Conservation (phyloP, 2,888 invertebrate genomes). For the Tuta absoluta region DNA sequence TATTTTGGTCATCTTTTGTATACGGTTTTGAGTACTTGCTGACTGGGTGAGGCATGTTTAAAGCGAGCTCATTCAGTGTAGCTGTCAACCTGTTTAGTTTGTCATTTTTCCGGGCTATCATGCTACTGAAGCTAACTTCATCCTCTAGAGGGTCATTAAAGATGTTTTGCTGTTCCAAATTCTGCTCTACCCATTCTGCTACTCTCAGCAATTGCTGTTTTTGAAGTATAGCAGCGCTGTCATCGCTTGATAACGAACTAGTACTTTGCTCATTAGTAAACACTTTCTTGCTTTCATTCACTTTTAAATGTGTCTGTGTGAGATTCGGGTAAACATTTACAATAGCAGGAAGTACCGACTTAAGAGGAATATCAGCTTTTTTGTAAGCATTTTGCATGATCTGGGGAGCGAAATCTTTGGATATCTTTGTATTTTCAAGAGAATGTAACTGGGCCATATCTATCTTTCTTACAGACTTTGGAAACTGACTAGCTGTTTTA, state of each 20-base stretch:
- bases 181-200: constrained; percentile 89
- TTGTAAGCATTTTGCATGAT: constrained; percentile 54
- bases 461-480: constrained; percentile 67
- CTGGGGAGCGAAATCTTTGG: constrained; percentile 70
- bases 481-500: constrained; percentile 61
- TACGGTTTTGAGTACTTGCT: constrained; percentile 70
- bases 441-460: constrained; percentile 74
- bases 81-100: constrained; percentile 68
- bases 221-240: constrained; percentile 79
- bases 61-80: constrained; percentile 70
- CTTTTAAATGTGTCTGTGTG: constrained; percentile 75
- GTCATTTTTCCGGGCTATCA: constrained; percentile 59
- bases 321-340: constrained; percentile 76
- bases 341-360: constrained; percentile 62
- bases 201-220: constrained; percentile 85
- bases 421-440: constrained; percentile 73
- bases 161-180: constrained; percentile 77
- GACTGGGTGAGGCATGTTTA: constrained; percentile 76
- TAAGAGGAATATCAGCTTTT: constrained; percentile 49
- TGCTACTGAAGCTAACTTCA: constrained; percentile 62
- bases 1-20: constrained; percentile 55
- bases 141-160: constrained; percentile 71
- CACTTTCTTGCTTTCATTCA: constrained; percentile 69
- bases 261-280: constrained; percentile 77
- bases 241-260: constrained; percentile 77